phyloP scores from a whole-genome alignment of 2,797 vertebrate genomes.

The Acrossocheilus fasciatus region DNA sequence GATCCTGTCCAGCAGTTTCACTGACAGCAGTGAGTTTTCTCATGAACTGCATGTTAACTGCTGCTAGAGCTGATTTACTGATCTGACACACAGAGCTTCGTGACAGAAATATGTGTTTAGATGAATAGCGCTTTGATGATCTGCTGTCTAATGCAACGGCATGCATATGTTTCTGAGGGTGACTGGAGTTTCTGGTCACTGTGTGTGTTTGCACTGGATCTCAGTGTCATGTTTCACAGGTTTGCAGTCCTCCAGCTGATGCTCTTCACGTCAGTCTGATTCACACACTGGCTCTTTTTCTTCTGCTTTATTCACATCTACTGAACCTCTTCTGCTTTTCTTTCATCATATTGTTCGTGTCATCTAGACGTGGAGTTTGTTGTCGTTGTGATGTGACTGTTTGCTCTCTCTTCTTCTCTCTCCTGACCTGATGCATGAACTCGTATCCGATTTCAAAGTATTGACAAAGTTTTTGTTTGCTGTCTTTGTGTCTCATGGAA shows the following conservation, averaged over 20 bases:
- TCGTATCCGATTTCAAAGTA: background rate
- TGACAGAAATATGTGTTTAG: background rate
- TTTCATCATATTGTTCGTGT: background rate
- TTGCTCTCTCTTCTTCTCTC: background rate
- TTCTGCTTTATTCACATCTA: background rate
- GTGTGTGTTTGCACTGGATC: background rate
- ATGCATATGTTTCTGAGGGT: background rate
- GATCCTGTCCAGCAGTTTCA: slow-evolving; percentile 80
- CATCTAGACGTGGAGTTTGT: background rate
- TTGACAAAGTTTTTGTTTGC: background rate
- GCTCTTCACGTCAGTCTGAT: background rate
- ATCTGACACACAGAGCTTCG: background rate
- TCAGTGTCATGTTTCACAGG: background rate
- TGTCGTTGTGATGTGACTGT: background rate
- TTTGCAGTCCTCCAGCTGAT: background rate
- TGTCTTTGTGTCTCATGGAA: background rate
- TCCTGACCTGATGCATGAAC: background rate
- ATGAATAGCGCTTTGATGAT: background rate
- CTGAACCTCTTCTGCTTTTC: slow-evolving; percentile 5
- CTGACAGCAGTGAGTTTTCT: slow-evolving; percentile 87
- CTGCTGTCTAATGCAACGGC: background rate
- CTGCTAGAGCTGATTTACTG: background rate
- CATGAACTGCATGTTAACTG: background rate
- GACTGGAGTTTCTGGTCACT: background rate
- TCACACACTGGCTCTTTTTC: background rate